Evolutionary conservation across 2,888 invertebrate species (phyloP).

Genomic region (Ennomos erosarius): DNA sequence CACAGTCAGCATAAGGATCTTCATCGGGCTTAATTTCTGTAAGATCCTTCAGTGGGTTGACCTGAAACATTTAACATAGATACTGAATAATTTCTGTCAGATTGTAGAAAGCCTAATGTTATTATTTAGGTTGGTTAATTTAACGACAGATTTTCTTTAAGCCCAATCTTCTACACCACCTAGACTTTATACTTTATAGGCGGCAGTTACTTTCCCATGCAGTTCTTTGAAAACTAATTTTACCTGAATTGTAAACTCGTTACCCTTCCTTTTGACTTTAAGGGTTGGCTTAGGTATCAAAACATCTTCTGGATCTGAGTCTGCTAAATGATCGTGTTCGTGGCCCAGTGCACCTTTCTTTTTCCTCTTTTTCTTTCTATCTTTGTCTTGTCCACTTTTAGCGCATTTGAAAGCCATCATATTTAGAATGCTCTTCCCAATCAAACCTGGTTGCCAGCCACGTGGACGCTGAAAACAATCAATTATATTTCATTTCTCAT

Average conservation of each 20-base stretch:
- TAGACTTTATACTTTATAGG: too few relatives aligned
- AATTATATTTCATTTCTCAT: neutral
- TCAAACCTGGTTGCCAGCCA: constrained; percentile 85
- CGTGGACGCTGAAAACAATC: constrained; percentile 62
- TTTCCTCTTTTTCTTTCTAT: constrained; percentile 69
- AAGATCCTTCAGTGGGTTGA: constrained; percentile 88
- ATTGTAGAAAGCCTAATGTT: too few relatives aligned
- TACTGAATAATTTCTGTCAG: too few relatives aligned
- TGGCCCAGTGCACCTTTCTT: constrained; percentile 55
- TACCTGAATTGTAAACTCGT: constrained; percentile 87
- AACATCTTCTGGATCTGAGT: constrained; percentile 77
- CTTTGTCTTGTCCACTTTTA: constrained; percentile 66
- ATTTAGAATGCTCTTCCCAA: constrained; percentile 80
- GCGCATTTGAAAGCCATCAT: constrained; percentile 75
- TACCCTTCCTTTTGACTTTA: constrained; percentile 87
- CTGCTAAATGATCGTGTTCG: constrained; percentile 61
- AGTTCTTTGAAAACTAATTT: constrained; percentile 1
- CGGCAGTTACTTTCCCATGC: constrained; percentile 3
- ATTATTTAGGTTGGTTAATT: too few relatives aligned
- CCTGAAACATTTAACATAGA: constrained; percentile 46
- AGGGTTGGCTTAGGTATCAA: constrained; percentile 87
- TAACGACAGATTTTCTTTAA: too few relatives aligned
- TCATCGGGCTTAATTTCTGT: constrained; percentile 85
- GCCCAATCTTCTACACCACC: too few relatives aligned
- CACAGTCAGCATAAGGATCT: constrained; percentile 88